Percentiles rank a stretch among this genome's conserved stretches.
These are phyloP conservation scores for Epinephelus fuscoguttatus DNA, from an alignment of 2,113 vertebrate species.

Conservation along the genomic window DNA sequence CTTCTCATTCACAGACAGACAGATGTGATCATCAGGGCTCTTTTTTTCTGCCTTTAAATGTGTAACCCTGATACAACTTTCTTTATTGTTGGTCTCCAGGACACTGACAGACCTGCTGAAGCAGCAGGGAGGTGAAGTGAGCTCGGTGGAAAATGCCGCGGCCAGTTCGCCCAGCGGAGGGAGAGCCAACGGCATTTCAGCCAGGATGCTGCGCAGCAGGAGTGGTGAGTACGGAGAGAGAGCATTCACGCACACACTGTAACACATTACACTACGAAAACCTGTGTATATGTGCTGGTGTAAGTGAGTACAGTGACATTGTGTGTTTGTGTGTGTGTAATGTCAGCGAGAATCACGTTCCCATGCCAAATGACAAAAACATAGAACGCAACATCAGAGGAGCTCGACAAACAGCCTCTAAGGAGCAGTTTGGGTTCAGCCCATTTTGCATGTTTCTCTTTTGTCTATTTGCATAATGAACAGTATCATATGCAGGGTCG, in stretches of 20 bases:
- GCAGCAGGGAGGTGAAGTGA: slow-evolving; percentile 80
- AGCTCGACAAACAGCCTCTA: too few species aligned
- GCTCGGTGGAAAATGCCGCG: slow-evolving; percentile 61
- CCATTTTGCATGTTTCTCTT: background rate
- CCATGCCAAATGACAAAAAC: background rate
- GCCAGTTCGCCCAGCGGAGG: slow-evolving; percentile 53
- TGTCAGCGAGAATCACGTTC: background rate
- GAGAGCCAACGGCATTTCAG: slow-evolving; percentile 78
- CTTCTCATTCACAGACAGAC: background rate
- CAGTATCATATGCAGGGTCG: background rate
- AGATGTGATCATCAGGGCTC: background rate
- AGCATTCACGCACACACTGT: background rate
- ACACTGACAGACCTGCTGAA: slow-evolving; percentile 84
- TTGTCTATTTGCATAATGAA: background rate
- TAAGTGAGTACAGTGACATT: background rate
- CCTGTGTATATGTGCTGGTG: background rate
- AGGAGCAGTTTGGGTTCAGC: too few species aligned
- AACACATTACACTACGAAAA: background rate
- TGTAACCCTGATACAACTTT: background rate
- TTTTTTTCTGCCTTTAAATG: background rate
- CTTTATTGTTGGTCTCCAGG: slow-evolving; percentile 60
- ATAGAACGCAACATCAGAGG: background rate
- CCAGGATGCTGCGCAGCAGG: slow-evolving; percentile 82
- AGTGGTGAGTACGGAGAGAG: slow-evolving; percentile 77
- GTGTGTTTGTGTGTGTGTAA: background rate